A percentile compares a stretch with the other conserved stretches of the same genome.
Evolutionary conservation across 2,797 vertebrate genomes (phyloP).

Genomic region (Cossypha dichroa): DNA sequence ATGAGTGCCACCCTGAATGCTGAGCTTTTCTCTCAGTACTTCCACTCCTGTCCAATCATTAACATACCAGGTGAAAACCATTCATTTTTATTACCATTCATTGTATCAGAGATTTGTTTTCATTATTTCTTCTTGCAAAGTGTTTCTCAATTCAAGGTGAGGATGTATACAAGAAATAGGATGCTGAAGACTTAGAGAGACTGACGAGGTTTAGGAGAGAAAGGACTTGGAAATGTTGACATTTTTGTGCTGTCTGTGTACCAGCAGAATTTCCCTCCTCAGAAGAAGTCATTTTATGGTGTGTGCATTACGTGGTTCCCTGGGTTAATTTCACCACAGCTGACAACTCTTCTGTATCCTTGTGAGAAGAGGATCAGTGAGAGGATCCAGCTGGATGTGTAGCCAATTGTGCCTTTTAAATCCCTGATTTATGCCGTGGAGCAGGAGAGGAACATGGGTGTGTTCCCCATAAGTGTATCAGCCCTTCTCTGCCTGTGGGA

Average conservation of each 20-base stretch:
- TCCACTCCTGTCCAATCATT: constrained; percentile 85
- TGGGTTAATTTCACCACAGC: background rate
- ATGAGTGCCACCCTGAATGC: constrained; percentile 98
- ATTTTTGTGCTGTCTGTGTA: background rate
- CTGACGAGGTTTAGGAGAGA: background rate
- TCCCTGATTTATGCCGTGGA: background rate
- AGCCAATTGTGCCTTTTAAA: background rate
- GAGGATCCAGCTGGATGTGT: background rate
- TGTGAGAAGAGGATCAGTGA: background rate
- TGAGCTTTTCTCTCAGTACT: constrained; percentile 94
- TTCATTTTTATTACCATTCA: background rate
- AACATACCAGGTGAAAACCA: constrained; percentile 89
- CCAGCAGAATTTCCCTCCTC: background rate
- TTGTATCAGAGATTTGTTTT: background rate
- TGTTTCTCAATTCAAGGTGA: background rate
- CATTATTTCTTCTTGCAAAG: background rate
- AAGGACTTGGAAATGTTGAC: background rate
- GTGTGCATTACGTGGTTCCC: background rate
- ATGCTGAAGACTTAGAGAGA: background rate
- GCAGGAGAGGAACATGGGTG: background rate
- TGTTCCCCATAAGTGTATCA: background rate
- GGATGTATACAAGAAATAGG: background rate
- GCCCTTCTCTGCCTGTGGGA: background rate
- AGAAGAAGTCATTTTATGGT: background rate
- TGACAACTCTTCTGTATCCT: background rate